Base-by-base conservation (phyloP, 1,140 invertebrate genomes). In the Aricia agestis region DNA sequence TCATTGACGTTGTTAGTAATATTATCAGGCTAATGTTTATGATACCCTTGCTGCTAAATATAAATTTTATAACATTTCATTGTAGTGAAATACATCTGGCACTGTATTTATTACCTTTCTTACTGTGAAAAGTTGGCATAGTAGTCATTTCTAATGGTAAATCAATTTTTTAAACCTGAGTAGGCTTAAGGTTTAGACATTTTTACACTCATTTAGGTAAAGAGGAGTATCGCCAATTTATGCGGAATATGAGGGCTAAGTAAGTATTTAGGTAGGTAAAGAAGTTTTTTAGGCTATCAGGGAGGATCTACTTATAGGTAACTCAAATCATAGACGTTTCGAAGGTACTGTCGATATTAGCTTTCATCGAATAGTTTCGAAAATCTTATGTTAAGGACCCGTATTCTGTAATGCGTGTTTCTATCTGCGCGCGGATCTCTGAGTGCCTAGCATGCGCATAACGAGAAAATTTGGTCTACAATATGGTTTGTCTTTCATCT, bases 221-320 rank as follows among this genome's bases (percentile, higher is more conserved):
- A 52, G 1, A 52, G 45, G 45, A 52, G 45, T 52, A 52, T 15
- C 45, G 45, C 10, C 45, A 15, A 9, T 52, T 13, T 52, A 15
- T 52, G 45, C 13, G 45, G 45, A 11, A 15, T 11, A 9, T 11
- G 11, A 11, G 45, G 45, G 45, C 17, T 63, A 31, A 63, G 41
- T 69, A 69, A 66, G 42, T 66, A 45, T 67, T 18, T 67, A 71
- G 70, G 70, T 71, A 69, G 45, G 59, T 69, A 69, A 17, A 36
- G 5, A 5, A 52, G 45, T 52, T 10, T 42, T 52, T 15, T 52
- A 52, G 45, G 45, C 9, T 7, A 42, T 42, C 11, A n/a, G 42
- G 42, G 1, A 52, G 13, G 45, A 52, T 42, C 25, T 25, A 25
- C 25, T 25, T 25, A 2, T 25, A n/a, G n/a, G n/a, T 25, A 25